Percentiles rank a stretch among this genome's conserved stretches.
These are phyloP conservation scores for Pholis gunnellus DNA, from an alignment of 2,113 vertebrate genomes.

Conservation along the genomic window DNA sequence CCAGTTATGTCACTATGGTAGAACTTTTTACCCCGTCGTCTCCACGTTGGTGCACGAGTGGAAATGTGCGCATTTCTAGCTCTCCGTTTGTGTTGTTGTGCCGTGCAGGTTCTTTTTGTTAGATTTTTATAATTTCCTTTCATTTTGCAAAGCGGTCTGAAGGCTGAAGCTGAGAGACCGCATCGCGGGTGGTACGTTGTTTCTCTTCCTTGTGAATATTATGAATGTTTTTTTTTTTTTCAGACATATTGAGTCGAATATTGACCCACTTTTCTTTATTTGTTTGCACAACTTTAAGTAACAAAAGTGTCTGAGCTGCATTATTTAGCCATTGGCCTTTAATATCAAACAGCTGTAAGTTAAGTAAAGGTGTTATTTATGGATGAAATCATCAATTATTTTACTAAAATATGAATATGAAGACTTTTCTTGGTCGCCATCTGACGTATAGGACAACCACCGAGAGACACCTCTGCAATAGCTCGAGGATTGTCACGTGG, in stretches of 20 bases:
- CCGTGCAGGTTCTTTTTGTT: neutral
- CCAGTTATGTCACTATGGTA: slow-evolving; percentile 49
- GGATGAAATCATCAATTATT: neutral
- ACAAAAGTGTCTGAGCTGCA: neutral
- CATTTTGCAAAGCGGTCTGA: neutral
- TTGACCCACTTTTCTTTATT: neutral
- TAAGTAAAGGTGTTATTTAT: too few species aligned
- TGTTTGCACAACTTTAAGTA: neutral
- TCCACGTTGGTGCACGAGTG: neutral
- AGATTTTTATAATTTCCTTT: neutral
- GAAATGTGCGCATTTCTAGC: neutral
- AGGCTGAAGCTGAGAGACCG: neutral
- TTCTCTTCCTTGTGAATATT: neutral
- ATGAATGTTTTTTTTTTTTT: too few species aligned
- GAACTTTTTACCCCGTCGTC: slow-evolving; percentile 32
- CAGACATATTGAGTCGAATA: neutral
- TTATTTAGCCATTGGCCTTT: neutral
- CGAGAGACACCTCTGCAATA: neutral
- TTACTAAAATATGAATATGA: too few species aligned
- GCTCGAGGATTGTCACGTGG: neutral
- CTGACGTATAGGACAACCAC: neutral
- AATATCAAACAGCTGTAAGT: neutral
- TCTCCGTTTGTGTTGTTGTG: neutral
- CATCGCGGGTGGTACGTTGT: slow-evolving; percentile 53
- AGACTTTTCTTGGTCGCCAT: neutral